Percentiles rank a stretch among this genome's conserved stretches.
phyloP scores from a whole-genome alignment of 2,888 invertebrate species.

The Aphodius sticticus region DNA sequence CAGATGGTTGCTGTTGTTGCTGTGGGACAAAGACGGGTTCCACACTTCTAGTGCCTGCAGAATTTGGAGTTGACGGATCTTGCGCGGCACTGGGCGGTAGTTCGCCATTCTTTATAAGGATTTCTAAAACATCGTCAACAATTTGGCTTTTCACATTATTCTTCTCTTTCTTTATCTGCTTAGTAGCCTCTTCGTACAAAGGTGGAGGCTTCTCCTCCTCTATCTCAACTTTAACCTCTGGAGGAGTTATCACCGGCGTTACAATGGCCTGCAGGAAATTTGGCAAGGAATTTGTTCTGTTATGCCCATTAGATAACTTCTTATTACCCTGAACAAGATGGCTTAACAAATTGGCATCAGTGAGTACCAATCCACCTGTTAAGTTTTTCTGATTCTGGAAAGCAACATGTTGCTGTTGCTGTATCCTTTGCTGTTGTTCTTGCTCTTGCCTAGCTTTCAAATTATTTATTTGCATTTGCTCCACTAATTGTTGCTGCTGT shows the following conservation, averaged over 20 bases:
- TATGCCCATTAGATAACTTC: constrained; percentile 63
- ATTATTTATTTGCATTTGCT: constrained; percentile 68
- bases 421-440: constrained; percentile 61
- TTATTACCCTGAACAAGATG: constrained; percentile 61
- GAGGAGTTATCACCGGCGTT: constrained; percentile 56
- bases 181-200: constrained; percentile 79
- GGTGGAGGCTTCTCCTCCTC: constrained; percentile 65
- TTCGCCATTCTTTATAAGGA: constrained; percentile 92
- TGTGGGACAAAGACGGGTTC: constrained; percentile 54
- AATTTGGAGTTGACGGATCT: constrained; percentile 68
- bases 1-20: constrained; percentile 57
- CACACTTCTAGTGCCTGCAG: constrained; percentile 53
- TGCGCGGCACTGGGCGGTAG: constrained; percentile 88
- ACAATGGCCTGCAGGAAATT: constrained; percentile 64
- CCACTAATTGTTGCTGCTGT: constrained; percentile 68
- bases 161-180: constrained; percentile 60
- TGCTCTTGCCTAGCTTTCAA: constrained; percentile 61
- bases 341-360: constrained; percentile 63
- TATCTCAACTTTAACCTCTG: constrained; percentile 52
- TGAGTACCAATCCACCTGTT: constrained; percentile 66
- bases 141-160: constrained; percentile 74
- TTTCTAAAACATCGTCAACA: constrained; percentile 92
- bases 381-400: constrained; percentile 60
- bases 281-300: constrained; percentile 66
- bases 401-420: constrained; percentile 61